phyloP scores from a whole-genome alignment of 2,888 invertebrate genomes.

The Pycnomerus fuliginosus region DNA sequence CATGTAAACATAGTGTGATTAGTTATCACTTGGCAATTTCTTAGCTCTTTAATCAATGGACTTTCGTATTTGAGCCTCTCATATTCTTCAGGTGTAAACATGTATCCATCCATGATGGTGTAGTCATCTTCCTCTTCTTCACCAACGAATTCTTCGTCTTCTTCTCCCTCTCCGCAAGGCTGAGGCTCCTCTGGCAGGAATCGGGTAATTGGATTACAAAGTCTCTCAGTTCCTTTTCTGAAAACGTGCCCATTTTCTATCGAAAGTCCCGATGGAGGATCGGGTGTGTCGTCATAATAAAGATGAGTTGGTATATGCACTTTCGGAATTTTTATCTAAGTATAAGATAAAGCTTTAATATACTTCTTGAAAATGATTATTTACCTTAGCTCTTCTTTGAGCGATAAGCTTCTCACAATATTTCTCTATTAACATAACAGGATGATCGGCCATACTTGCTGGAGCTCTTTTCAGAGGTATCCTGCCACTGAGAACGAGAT shows the following conservation, averaged over 20 bases:
- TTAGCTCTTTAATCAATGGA: constrained; percentile 60
- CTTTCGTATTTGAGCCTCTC: constrained; percentile 64
- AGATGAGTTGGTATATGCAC: constrained; percentile 48
- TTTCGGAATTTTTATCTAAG: constrained; percentile 48
- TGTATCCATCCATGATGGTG: constrained; percentile 51
- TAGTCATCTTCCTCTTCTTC: constrained; percentile 16
- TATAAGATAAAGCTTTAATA: constrained; percentile 8
- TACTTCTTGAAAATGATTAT: constrained; percentile 5
- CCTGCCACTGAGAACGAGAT: constrained; percentile 65
- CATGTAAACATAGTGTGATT: background rate
- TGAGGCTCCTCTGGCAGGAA: constrained; percentile 49
- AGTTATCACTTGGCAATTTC: constrained; percentile 58
- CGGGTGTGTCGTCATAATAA: constrained; percentile 50
- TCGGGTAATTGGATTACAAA: constrained; percentile 53
- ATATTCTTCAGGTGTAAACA: constrained; percentile 61
- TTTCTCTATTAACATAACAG: constrained; percentile 65
- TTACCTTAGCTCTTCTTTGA: constrained; percentile 56
- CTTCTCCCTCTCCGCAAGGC: constrained; percentile 35
- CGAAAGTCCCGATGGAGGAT: constrained; percentile 50
- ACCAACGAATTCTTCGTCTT: no score
- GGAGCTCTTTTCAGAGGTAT: constrained; percentile 68
- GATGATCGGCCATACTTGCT: constrained; percentile 64
- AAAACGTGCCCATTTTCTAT: constrained; percentile 53
- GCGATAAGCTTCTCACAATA: constrained; percentile 56
- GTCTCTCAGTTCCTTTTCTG: constrained; percentile 45